Percentiles rank a stretch among this genome's conserved stretches.
Evolutionary conservation across 2,113 vertebrate genomes (phyloP).

Genomic region (Passer montanus): DNA sequence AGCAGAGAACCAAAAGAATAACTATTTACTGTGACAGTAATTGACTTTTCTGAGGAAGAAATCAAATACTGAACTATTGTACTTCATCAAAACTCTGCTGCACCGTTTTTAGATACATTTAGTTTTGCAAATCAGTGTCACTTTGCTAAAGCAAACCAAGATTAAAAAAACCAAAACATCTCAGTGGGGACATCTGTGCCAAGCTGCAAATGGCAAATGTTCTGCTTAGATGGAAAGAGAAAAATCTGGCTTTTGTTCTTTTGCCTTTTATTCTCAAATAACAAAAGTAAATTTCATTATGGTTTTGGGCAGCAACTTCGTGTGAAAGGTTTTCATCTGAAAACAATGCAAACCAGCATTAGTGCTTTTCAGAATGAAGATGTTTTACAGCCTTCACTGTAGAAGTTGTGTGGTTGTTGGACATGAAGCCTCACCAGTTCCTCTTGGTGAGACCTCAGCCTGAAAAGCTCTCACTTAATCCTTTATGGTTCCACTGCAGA

Average conservation of each 20-base stretch:
- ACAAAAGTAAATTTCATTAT: neutral
- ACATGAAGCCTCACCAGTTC: neutral
- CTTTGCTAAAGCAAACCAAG: neutral
- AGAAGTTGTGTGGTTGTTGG: neutral
- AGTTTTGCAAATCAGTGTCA: neutral
- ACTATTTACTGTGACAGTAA: neutral
- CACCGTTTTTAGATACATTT: neutral
- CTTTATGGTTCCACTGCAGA: neutral
- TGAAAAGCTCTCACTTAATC: neutral
- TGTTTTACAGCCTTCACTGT: neutral
- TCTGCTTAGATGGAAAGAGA: neutral
- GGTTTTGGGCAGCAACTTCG: neutral
- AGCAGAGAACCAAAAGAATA: neutral
- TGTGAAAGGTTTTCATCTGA: neutral
- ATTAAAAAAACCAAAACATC: neutral
- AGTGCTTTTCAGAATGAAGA: neutral
- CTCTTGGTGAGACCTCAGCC: neutral
- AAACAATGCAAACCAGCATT: neutral
- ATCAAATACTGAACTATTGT: neutral
- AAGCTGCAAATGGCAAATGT: neutral
- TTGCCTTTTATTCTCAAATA: neutral
- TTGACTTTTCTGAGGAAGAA: neutral
- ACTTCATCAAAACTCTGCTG: neutral
- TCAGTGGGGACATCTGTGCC: neutral
- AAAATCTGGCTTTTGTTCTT: neutral